phyloP scores from a whole-genome alignment of 1,140 invertebrate genomes.

The Carcinoscorpius rotundicauda region DNA sequence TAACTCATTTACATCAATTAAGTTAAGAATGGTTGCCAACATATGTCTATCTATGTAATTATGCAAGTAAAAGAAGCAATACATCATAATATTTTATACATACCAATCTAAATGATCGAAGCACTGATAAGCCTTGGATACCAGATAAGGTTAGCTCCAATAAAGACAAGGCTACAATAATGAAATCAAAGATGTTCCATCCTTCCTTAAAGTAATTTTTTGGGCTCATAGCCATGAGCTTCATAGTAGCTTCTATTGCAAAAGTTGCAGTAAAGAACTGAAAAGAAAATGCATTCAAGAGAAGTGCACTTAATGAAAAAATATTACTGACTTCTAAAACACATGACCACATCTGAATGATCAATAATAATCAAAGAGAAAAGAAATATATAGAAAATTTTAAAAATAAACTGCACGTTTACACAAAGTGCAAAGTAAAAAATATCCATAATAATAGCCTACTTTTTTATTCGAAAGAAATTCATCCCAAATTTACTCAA shows the following conservation, averaged over 20 bases:
- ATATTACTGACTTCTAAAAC: too few species aligned
- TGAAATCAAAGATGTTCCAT: slow-evolving; percentile 98
- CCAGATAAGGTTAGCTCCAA: slow-evolving; percentile 84
- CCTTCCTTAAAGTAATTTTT: slow-evolving; percentile 96
- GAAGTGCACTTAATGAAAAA: too few species aligned
- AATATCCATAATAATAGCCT: too few species aligned
- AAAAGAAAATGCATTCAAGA: slow-evolving; percentile 26
- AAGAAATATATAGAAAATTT: neutral
- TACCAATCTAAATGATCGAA: slow-evolving; percentile 95
- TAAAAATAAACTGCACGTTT: too few species aligned
- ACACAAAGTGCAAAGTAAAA: too few species aligned
- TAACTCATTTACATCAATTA: too few species aligned
- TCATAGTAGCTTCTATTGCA: slow-evolving; percentile 88
- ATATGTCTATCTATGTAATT: too few species aligned
- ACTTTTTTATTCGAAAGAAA: too few species aligned
- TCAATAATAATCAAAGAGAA: slow-evolving; percentile 1
- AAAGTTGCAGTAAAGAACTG: slow-evolving; percentile 98
- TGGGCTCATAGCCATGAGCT: slow-evolving; percentile 91
- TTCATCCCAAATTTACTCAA: too few species aligned
- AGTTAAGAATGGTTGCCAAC: too few species aligned
- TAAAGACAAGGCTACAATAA: slow-evolving; percentile 89
- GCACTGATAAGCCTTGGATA: slow-evolving; percentile 88
- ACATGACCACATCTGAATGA: neutral
- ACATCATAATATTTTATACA: slow-evolving; percentile 31
- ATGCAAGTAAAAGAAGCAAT: too few species aligned